A percentile compares a stretch with the other conserved stretches of the same genome.
phyloP scores from a whole-genome alignment of 2,797 vertebrate species.

The Myotis planiceps region DNA sequence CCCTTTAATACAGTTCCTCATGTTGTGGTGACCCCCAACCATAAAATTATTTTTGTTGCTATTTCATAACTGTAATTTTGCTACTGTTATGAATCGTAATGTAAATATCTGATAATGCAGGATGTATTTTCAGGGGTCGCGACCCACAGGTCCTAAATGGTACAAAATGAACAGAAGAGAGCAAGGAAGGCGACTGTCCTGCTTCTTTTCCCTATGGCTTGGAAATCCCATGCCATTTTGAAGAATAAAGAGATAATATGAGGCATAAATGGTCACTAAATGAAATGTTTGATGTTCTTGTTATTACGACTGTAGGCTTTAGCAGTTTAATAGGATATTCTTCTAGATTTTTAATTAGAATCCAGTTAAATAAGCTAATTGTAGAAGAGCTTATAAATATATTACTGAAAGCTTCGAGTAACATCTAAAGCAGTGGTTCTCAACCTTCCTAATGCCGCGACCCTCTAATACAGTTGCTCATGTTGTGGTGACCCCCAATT shows the following conservation, averaged over 20 bases:
- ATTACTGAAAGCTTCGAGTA: constrained; percentile 14
- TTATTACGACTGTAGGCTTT: not conserved
- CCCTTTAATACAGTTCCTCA: too few species aligned
- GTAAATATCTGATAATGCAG: too few species aligned
- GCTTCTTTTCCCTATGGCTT: not conserved
- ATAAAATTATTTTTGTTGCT: too few species aligned
- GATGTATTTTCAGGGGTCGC: too few species aligned
- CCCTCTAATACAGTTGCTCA: too few species aligned
- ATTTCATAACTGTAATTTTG: too few species aligned
- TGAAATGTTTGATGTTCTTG: not conserved
- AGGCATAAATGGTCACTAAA: not conserved
- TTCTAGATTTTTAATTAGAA: constrained; percentile 21
- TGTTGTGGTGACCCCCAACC: too few species aligned
- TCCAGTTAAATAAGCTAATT: not conserved
- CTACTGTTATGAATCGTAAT: too few species aligned
- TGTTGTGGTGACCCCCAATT: too few species aligned
- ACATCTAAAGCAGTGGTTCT: not conserved
- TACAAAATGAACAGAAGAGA: constrained; percentile 41
- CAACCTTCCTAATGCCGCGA: too few species aligned
- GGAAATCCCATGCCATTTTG: not conserved
- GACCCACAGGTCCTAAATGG: not conserved
- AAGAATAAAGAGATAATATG: not conserved
- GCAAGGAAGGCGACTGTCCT: not conserved
- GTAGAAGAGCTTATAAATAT: not conserved
- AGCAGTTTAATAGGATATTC: constrained; percentile 28